Percentiles rank a stretch among this genome's conserved stretches.
Evolutionary conservation across 2,797 vertebrate genomes (phyloP).

Genomic region (Paedocypris micromegethes): DNA sequence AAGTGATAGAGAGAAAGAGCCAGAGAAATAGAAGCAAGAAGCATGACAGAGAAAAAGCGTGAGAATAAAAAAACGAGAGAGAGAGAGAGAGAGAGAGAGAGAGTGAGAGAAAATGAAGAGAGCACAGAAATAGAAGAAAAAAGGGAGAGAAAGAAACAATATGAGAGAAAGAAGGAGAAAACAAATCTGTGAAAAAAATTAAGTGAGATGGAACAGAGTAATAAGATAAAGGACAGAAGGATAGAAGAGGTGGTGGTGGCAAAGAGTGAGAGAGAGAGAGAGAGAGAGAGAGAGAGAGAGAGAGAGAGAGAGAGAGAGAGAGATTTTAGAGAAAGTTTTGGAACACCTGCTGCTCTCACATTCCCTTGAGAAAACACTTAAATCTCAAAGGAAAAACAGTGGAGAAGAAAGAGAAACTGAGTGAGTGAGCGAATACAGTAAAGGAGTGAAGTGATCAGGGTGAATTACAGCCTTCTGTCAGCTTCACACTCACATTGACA

Average conservation of each 20-base stretch:
- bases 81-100: conserved; percentile 27
- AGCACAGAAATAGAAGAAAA: conserved; percentile 18
- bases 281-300: conserved; percentile 10
- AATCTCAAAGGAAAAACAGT: conserved; percentile 23
- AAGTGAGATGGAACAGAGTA: background rate
- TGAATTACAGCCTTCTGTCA: conserved; percentile 27
- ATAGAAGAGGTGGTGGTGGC: too few species aligned
- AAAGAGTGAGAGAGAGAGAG: too few species aligned
- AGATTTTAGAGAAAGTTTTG: conserved; percentile 30
- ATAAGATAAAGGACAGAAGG: conserved; percentile 3
- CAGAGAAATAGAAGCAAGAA: too few species aligned
- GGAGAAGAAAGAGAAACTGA: background rate
- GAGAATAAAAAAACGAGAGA: conserved; percentile 30
- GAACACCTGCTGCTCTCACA: conserved; percentile 37
- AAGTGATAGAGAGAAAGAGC: conserved; percentile 2
- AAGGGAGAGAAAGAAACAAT: conserved; percentile 1
- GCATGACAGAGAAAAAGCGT: conserved; percentile 14
- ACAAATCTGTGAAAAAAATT: conserved; percentile 25
- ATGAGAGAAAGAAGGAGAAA: conserved; percentile 22
- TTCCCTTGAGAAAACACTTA: conserved; percentile 37
- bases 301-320: conserved; percentile 24
- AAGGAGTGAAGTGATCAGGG: conserved; percentile 10
- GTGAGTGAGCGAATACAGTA: background rate
- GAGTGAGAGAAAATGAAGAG: conserved; percentile 26
- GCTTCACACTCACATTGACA: background rate